Evolutionary conservation across 2,888 invertebrate species (phyloP).

Genomic region (Lasius platythorax): DNA sequence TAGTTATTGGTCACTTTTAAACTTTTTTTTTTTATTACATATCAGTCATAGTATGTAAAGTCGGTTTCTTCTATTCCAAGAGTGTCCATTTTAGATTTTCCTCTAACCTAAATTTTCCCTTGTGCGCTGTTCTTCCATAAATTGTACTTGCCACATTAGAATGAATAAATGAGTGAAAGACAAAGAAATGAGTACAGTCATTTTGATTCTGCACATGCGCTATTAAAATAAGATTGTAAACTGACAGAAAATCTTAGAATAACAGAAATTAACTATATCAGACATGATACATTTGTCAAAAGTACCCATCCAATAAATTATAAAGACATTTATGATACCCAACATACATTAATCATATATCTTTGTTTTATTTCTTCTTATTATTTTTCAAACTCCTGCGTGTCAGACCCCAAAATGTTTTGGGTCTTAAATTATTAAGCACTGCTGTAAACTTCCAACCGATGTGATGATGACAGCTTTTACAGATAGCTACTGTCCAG

Average conservation of each 20-base stretch:
- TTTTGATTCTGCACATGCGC: background rate
- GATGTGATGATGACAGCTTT: conserved; percentile 89
- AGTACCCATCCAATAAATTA: background rate
- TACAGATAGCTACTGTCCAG: conserved; percentile 93
- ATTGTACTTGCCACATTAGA: background rate
- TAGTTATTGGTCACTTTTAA: background rate
- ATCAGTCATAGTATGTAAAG: background rate
- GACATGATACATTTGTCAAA: background rate
- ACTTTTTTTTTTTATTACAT: background rate
- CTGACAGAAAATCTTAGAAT: background rate
- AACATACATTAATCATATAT: background rate
- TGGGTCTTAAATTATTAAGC: conserved; percentile 88
- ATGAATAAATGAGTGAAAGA: background rate
- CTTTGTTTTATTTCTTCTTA: conserved; percentile 37
- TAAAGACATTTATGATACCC: conserved; percentile 7
- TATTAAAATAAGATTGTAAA: background rate
- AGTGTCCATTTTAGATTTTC: background rate
- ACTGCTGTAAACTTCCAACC: conserved; percentile 94
- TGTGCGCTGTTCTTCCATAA: background rate
- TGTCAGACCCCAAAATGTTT: conserved; percentile 91
- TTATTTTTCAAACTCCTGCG: conserved; percentile 85
- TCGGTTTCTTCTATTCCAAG: background rate
- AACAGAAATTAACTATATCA: background rate
- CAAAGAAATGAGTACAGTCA: background rate
- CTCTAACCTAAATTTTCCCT: background rate